A percentile compares a stretch with the other conserved stretches of the same genome.
Evolutionary conservation across 2,888 invertebrate genomes (phyloP).

Genomic region (Pemphredon lugubris): DNA sequence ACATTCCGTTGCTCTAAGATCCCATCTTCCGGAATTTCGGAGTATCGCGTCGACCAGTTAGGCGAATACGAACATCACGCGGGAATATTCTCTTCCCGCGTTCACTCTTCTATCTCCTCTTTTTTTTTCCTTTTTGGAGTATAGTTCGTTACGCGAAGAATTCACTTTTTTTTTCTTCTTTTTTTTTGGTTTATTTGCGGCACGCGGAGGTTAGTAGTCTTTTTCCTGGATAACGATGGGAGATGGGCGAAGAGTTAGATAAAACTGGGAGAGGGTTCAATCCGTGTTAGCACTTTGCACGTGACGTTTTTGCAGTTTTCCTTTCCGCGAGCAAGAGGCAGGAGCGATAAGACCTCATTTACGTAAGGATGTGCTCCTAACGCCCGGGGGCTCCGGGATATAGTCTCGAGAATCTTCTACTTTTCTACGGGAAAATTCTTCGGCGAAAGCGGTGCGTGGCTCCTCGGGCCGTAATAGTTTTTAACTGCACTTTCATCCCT

Average conservation of each 20-base stretch:
- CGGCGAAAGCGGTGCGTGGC: conserved; percentile 5
- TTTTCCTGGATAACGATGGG: conserved; percentile 4
- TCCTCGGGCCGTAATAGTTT: conserved; percentile 33
- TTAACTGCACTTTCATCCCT: conserved; percentile 49
- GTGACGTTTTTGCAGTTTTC: conserved; percentile 31
- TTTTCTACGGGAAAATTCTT: conserved; percentile 18
- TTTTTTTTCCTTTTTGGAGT: not conserved
- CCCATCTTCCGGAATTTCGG: not conserved
- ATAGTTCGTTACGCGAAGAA: not conserved
- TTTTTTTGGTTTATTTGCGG: conserved; percentile 1
- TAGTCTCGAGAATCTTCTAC: conserved; percentile 15
- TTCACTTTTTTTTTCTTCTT: not conserved
- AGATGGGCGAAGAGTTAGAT: conserved; percentile 4
- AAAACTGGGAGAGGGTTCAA: conserved; percentile 7
- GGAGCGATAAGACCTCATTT: conserved; percentile 55
- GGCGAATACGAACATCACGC: too few relatives aligned
- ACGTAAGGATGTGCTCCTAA: conserved; percentile 34
- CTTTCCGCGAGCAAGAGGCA: conserved; percentile 26
- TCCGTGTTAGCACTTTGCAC: conserved; percentile 18
- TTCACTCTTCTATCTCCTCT: too few relatives aligned
- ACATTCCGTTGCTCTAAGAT: conserved; percentile 15
- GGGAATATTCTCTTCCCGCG: too few relatives aligned
- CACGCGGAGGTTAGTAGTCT: not conserved
- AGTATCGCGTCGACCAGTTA: too few relatives aligned
- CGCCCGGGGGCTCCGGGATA: conserved; percentile 18